Percentiles rank a stretch among this genome's conserved stretches.
Evolutionary conservation across 2,888 invertebrate species (phyloP).

Genomic region (Drosophila suboccidentalis): DNA sequence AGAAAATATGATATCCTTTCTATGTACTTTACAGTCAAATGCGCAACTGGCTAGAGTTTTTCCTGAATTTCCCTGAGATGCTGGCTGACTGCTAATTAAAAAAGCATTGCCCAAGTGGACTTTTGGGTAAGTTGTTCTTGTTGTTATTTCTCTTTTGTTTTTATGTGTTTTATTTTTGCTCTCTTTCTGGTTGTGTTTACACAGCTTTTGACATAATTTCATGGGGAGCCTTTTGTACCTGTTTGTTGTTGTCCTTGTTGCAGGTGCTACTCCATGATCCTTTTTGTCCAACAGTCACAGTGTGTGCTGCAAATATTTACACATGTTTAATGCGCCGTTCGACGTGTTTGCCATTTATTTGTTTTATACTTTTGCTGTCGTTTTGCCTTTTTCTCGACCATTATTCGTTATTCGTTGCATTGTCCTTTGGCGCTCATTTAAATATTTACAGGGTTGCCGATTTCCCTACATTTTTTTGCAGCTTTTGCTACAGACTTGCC

Average conservation of each 20-base stretch:
- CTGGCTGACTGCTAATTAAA: conserved; percentile 55
- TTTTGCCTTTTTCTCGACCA: conserved; percentile 3
- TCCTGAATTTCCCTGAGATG: conserved; percentile 12
- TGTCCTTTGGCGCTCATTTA: conserved; percentile 66
- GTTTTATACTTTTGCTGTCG: conserved; percentile 53
- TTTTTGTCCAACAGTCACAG: conserved; percentile 32
- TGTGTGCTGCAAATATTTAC: conserved; percentile 70
- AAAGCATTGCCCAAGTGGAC: conserved; percentile 43
- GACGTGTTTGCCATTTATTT: conserved; percentile 79
- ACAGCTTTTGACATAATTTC: conserved; percentile 70
- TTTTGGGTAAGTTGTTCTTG: conserved; percentile 46
- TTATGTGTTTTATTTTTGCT: not conserved
- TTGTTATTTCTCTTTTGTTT: conserved; percentile 10
- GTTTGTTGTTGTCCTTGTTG: conserved; percentile 43
- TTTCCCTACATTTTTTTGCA: conserved; percentile 31
- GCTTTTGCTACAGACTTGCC: conserved; percentile 31
- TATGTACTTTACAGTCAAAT: conserved; percentile 57
- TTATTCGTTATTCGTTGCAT: conserved; percentile 14
- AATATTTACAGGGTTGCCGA: conserved; percentile 73
- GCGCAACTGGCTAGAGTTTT: conserved; percentile 43
- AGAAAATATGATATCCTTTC: conserved; percentile 55
- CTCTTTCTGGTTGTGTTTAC: conserved; percentile 52
- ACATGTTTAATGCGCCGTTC: conserved; percentile 80
- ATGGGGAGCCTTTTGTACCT: conserved; percentile 13
- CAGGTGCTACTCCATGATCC: conserved; percentile 52